Conservation (phyloP, 2,797 vertebrate genomes). For the Lemur catta region DNA sequence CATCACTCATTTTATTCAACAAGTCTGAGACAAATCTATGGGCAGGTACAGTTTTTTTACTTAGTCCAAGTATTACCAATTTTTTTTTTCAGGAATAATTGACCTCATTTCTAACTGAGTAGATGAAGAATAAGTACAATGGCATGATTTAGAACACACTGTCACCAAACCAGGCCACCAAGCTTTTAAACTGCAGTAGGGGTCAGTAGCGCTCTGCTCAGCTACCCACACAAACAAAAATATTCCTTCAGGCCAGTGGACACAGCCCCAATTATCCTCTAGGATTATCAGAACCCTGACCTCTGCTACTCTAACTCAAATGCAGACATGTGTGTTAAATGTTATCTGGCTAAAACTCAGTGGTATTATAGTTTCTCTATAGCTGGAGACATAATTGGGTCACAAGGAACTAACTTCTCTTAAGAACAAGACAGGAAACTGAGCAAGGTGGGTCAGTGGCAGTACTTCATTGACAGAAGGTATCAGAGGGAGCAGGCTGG, state of each 20-base stretch:
- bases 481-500: background rate
- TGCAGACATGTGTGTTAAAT: background rate
- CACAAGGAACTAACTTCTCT: background rate
- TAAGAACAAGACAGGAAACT: background rate
- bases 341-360: background rate
- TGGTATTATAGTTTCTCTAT: background rate
- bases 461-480: background rate
- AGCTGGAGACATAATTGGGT: background rate
- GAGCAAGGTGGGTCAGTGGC: background rate
- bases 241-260: background rate
- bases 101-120: constrained; percentile 43
- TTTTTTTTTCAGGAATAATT: background rate
- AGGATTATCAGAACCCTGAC: background rate
- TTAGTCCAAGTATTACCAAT: background rate
- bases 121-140: background rate
- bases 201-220: background rate
- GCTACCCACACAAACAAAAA: background rate
- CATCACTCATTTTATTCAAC: background rate
- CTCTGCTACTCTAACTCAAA: constrained; percentile 43
- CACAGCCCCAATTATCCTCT: background rate
- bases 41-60: background rate
- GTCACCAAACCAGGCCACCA: background rate
- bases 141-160: background rate
- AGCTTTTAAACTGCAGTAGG: background rate
- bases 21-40: background rate